These are phyloP conservation scores for Argya squamiceps DNA, from an alignment of 2,797 vertebrate species.

Conservation along the genomic window DNA sequence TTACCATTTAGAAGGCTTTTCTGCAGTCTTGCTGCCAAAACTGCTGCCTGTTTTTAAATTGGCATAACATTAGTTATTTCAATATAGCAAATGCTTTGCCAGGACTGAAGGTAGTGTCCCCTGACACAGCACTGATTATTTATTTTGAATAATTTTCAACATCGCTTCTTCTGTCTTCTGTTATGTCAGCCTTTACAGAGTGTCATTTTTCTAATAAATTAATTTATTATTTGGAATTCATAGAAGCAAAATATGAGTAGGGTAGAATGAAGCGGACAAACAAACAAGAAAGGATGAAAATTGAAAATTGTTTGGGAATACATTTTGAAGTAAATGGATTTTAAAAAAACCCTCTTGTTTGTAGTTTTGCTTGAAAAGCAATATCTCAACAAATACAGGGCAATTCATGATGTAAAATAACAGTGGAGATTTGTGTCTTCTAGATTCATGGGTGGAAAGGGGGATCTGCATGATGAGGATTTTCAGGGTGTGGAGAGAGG, in stretches of 20 bases:
- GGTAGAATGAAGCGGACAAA: neutral
- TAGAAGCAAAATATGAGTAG: neutral
- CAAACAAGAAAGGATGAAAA: neutral
- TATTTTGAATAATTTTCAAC: conserved; percentile 7
- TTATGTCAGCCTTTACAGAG: neutral
- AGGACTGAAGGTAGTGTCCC: neutral
- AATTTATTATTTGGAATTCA: neutral
- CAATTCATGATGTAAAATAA: neutral
- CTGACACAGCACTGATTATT: neutral
- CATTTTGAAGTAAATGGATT: neutral
- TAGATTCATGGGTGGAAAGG: neutral
- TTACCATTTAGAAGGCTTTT: neutral
- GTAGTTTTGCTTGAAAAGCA: neutral
- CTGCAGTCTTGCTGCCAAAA: neutral
- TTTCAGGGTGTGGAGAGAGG: neutral
- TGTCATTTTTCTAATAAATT: conserved; percentile 17
- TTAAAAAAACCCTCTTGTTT: neutral
- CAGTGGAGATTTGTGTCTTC: neutral
- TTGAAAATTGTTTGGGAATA: neutral
- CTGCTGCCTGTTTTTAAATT: conserved; percentile 9
- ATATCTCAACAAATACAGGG: neutral
- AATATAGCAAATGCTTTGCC: neutral
- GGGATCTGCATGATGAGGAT: neutral
- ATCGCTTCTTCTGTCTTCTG: neutral
- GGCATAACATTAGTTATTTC: neutral